phyloP scores from a whole-genome alignment of 2,113 vertebrate genomes.

The Phycodurus eques region DNA sequence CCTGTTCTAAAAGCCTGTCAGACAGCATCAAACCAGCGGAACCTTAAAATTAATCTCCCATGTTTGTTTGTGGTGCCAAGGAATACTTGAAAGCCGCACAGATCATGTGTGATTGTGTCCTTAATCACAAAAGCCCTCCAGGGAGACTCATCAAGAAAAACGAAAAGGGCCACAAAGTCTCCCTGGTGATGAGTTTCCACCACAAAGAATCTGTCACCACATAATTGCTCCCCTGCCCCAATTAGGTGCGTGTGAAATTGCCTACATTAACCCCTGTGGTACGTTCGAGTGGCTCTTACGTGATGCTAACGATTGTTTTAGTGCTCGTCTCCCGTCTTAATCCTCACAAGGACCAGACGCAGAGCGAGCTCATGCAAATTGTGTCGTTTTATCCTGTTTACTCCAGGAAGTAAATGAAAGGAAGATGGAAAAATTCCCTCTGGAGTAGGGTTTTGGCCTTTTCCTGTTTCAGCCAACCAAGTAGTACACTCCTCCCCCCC shows the following conservation, averaged over 20 bases:
- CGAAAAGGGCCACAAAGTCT: constrained; percentile 44
- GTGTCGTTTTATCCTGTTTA: constrained; percentile 67
- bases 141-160: constrained; percentile 42
- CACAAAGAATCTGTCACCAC: constrained; percentile 43
- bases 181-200: constrained; percentile 50
- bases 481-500: constrained; percentile 29
- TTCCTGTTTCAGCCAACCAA: constrained; percentile 32
- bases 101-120: constrained; percentile 67
- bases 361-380: constrained; percentile 57
- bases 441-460: constrained; percentile 45
- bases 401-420: constrained; percentile 52
- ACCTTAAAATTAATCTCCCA: constrained; percentile 62
- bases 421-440: constrained; percentile 49
- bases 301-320: constrained; percentile 15
- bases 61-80: constrained; percentile 53
- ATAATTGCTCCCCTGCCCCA: constrained; percentile 58
- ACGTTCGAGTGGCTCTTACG: constrained; percentile 17
- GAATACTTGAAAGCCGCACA: constrained; percentile 43
- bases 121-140: constrained; percentile 64
- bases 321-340: constrained; percentile 30
- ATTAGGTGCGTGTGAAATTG: constrained; percentile 56
- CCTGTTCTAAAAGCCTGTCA: constrained; percentile 26
- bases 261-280: constrained; percentile 53
- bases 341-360: constrained; percentile 22
- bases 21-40: constrained; percentile 24